Conservation (phyloP, 2,113 vertebrate genomes). For the Dasypus novemcinctus region DNA sequence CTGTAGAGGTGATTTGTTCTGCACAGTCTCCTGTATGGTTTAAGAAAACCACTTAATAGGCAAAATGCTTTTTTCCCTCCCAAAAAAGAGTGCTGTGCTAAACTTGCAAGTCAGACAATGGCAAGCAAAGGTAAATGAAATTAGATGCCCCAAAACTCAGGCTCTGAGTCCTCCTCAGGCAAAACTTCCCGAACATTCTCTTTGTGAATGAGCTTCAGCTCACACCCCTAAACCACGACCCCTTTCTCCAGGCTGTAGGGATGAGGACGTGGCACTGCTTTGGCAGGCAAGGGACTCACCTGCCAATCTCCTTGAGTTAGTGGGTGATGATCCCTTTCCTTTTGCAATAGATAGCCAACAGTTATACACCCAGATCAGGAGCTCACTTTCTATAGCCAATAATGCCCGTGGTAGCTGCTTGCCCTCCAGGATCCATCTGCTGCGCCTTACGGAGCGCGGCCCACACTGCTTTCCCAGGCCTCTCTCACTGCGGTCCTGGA, state of each 20-base stretch:
- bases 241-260: background rate
- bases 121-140: background rate
- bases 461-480: background rate
- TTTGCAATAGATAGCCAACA: background rate
- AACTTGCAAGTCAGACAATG: background rate
- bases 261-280: background rate
- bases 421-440: background rate
- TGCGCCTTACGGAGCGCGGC: background rate
- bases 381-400: background rate
- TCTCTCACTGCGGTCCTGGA: background rate
- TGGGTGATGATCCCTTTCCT: background rate
- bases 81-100: background rate
- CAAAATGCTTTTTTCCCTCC: background rate
- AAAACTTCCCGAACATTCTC: background rate
- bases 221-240: background rate
- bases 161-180: background rate
- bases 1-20: background rate
- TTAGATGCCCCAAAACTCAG: background rate
- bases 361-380: background rate
- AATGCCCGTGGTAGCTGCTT: background rate
- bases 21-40: background rate
- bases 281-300: background rate
- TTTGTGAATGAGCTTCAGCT: conserved; percentile 31
- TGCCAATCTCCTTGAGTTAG: background rate
- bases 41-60: background rate